Percentiles rank a stretch among this genome's conserved stretches.
Evolutionary conservation across 2,888 invertebrate species (phyloP).

Genomic region (Lampropteryx suffumata): DNA sequence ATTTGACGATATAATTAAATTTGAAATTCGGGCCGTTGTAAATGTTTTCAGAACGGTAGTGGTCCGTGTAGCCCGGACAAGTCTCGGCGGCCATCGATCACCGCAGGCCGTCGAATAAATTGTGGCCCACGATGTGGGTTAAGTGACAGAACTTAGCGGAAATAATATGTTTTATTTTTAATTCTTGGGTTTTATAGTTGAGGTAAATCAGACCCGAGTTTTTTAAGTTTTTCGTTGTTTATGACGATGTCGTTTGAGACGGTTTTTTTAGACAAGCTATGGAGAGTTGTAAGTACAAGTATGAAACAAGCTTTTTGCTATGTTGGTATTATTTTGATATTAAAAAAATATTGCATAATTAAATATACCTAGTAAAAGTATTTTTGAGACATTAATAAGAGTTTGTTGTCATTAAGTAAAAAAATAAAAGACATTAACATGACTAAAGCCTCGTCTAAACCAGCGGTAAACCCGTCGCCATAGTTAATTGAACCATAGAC

Average conservation of each 20-base stretch:
- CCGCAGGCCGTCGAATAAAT: conserved; percentile 73
- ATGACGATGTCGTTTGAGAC: neutral
- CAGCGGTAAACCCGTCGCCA: neutral
- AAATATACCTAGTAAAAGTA: too few species aligned
- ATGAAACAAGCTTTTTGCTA: too few species aligned
- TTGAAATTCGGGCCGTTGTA: conserved; percentile 55
- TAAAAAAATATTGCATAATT: too few species aligned
- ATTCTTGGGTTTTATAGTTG: conserved; percentile 4
- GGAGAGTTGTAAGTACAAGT: too few species aligned
- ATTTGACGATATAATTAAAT: conserved; percentile 49
- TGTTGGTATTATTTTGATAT: too few species aligned
- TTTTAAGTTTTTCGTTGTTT: neutral
- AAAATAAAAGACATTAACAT: neutral
- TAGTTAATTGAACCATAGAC: conserved; percentile 31
- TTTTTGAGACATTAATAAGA: too few species aligned
- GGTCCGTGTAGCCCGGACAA: conserved; percentile 59
- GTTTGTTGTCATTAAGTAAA: too few species aligned
- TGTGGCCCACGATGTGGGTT: conserved; percentile 42
- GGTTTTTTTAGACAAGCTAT: too few species aligned
- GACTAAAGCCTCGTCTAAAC: neutral
- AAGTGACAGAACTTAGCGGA: conserved; percentile 34
- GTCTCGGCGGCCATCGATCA: conserved; percentile 73
- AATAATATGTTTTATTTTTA: conserved; percentile 19
- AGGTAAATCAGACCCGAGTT: conserved; percentile 7
- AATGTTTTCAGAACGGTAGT: conserved; percentile 65